Evolutionary conservation across 2,888 invertebrate genomes (phyloP).

Genomic region (Ptychoptera contaminata): DNA sequence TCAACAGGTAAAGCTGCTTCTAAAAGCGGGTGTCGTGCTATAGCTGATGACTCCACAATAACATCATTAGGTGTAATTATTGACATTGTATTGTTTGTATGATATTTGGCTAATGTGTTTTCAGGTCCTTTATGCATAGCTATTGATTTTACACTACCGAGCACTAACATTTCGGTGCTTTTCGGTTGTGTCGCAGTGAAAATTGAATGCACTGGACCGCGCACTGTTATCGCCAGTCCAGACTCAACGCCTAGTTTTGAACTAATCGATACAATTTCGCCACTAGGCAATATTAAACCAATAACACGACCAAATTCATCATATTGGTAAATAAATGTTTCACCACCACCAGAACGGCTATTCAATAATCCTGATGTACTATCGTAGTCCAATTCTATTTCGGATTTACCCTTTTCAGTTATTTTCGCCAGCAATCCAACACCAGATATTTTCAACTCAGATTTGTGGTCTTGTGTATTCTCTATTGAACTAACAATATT

Average conservation of each 20-base stretch:
- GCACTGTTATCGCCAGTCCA: slow-evolving; percentile 58
- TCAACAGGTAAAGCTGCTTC: slow-evolving; percentile 75
- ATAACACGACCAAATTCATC: slow-evolving; percentile 77
- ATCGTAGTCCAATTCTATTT: slow-evolving; percentile 82
- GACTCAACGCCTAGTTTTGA: slow-evolving; percentile 65
- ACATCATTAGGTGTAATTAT: slow-evolving; percentile 61
- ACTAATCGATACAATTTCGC: slow-evolving; percentile 66
- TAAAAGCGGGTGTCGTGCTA: slow-evolving; percentile 64
- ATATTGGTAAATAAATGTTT: slow-evolving; percentile 82
- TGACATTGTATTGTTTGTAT: slow-evolving; percentile 64
- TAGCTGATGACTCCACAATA: slow-evolving; percentile 57
- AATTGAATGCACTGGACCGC: slow-evolving; percentile 38
- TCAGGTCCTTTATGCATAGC: slow-evolving; percentile 54
- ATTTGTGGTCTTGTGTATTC: slow-evolving; percentile 86
- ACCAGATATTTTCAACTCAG: slow-evolving; percentile 81
- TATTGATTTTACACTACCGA: slow-evolving; percentile 49
- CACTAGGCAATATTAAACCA: slow-evolving; percentile 77
- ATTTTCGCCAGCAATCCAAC: slow-evolving; percentile 81
- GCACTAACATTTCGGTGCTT: slow-evolving; percentile 42
- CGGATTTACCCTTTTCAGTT: slow-evolving; percentile 74
- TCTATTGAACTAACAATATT: slow-evolving; percentile 87
- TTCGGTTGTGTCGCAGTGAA: slow-evolving; percentile 39
- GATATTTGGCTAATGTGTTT: slow-evolving; percentile 56
- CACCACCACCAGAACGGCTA: slow-evolving; percentile 68
- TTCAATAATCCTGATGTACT: slow-evolving; percentile 74